Percentiles rank a stretch among this genome's conserved stretches.
These are phyloP conservation scores for Euschistus heros DNA, from an alignment of 1,140 invertebrate species.

Conservation along the genomic window DNA sequence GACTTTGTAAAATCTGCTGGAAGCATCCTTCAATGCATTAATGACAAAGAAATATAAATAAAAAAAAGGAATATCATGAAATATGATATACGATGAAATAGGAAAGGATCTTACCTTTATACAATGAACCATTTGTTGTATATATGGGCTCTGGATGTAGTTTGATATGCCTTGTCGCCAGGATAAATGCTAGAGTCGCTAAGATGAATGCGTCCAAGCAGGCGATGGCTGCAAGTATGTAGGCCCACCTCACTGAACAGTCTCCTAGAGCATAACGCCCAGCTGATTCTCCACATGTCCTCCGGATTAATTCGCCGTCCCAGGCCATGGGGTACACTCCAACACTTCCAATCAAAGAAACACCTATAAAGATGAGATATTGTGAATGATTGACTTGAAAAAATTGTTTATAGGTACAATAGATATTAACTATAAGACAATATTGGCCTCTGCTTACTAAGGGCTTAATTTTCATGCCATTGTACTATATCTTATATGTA, in stretches of 20 bases:
- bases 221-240: constrained; percentile 82
- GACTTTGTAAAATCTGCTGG: too few species aligned
- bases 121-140: constrained; percentile 40
- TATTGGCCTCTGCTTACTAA: too few species aligned
- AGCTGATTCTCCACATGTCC: constrained; percentile 74
- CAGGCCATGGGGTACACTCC: constrained; percentile 88
- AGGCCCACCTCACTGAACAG: constrained; percentile 90
- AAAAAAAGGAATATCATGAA: too few species aligned
- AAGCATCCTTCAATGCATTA: too few species aligned
- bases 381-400: not conserved
- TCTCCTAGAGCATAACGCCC: constrained; percentile 62
- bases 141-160: constrained; percentile 72
- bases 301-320: constrained; percentile 68
- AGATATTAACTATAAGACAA: too few species aligned
- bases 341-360: constrained; percentile 72
- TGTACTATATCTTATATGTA: too few species aligned
- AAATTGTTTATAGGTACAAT: not conserved
- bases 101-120: constrained; percentile 39
- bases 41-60: too few species aligned
- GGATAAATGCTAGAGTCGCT: constrained; percentile 82
- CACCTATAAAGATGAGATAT: constrained; percentile 45
- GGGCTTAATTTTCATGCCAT: too few species aligned
- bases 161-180: constrained; percentile 77
- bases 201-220: constrained; percentile 83
- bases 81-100: too few species aligned